These are phyloP conservation scores for Deilephila porcellus DNA, from an alignment of 2,888 invertebrate genomes.

Conservation along the genomic window DNA sequence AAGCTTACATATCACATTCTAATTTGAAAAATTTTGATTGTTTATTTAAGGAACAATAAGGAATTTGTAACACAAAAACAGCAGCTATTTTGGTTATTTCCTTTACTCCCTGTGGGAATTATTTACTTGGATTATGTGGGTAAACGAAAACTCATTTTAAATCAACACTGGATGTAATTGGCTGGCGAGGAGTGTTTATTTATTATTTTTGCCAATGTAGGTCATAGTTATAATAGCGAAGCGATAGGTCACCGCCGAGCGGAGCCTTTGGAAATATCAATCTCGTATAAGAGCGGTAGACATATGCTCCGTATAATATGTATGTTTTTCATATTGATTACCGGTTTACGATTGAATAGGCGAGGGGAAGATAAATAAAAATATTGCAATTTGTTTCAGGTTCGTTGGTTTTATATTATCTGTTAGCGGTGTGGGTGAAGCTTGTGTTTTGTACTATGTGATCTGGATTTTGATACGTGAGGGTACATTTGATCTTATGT, in stretches of 20 bases:
- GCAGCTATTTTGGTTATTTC: background rate
- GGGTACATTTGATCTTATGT: no score
- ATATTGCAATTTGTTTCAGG: background rate
- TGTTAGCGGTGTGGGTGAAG: background rate
- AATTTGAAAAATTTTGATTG: background rate
- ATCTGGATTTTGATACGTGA: background rate
- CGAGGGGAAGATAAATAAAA: background rate
- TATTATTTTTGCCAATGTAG: conserved; percentile 56
- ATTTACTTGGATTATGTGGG: background rate
- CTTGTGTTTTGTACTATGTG: background rate
- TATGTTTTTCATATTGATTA: background rate
- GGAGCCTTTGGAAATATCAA: conserved; percentile 57
- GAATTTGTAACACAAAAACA: background rate
- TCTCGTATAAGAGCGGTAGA: conserved; percentile 40
- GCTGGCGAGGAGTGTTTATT: conserved; percentile 43
- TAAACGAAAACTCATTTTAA: conserved; percentile 22
- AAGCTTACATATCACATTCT: background rate
- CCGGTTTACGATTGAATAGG: background rate
- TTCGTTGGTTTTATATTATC: background rate
- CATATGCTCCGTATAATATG: background rate
- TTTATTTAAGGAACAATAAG: background rate
- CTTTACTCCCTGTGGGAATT: background rate
- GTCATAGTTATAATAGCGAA: conserved; percentile 44
- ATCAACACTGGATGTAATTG: conserved; percentile 28
- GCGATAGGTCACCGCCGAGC: conserved; percentile 29